These are phyloP conservation scores for Boulengeromyrus knoepffleri DNA, from an alignment of 2,113 vertebrate genomes.

Conservation along the genomic window DNA sequence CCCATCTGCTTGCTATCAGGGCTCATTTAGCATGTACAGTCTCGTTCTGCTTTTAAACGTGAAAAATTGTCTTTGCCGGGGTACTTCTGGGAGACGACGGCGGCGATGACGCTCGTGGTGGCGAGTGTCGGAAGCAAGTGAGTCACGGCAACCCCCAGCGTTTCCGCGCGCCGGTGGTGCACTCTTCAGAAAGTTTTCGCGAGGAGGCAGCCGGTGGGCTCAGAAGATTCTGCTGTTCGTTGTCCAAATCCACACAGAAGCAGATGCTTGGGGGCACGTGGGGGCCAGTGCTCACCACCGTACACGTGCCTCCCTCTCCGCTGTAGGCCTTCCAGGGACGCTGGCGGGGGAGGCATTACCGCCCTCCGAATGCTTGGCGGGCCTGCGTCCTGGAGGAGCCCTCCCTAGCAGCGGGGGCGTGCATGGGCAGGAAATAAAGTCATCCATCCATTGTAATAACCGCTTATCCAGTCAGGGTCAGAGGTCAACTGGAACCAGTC, in stretches of 20 bases:
- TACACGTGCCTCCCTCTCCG: not conserved
- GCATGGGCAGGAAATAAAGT: not conserved
- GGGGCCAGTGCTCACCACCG: not conserved
- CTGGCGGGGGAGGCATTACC: not conserved
- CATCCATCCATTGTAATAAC: not conserved
- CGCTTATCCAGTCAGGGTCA: not conserved
- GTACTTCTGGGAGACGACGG: not conserved
- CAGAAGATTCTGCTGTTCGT: conserved; percentile 23
- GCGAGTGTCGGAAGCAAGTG: not conserved
- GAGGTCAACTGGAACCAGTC: not conserved
- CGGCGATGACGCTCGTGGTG: not conserved
- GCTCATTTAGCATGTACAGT: conserved; percentile 18
- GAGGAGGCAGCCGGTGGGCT: not conserved
- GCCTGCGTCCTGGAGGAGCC: not conserved
- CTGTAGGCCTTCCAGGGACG: not conserved
- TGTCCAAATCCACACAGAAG: conserved; percentile 30
- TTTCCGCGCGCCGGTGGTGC: not conserved
- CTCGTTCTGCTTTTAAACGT: not conserved
- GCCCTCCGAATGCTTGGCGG: not conserved
- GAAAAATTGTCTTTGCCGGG: not conserved
- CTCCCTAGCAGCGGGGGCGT: not conserved
- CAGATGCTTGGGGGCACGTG: conserved; percentile 24
- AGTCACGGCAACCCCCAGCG: not conserved
- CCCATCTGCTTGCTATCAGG: conserved; percentile 28
- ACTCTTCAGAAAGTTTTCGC: conserved; percentile 1